These are phyloP conservation scores for Tor tambroides DNA, from an alignment of 2,113 vertebrate genomes.

Conservation along the genomic window DNA sequence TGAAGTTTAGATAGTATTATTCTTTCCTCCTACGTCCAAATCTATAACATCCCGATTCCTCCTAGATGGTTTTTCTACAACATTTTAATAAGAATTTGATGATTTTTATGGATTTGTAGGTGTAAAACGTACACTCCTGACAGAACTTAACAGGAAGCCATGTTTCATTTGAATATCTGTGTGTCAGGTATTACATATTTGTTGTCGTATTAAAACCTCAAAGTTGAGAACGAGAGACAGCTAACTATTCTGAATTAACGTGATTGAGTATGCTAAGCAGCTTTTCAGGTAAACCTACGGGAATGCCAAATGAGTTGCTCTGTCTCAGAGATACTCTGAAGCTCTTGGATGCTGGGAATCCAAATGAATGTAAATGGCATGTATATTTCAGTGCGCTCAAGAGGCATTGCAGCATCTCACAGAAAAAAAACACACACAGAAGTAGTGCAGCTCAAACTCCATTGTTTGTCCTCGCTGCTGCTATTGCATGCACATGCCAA, in stretches of 20 bases:
- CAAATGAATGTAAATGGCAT: slow-evolving; percentile 65
- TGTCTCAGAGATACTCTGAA: slow-evolving; percentile 73
- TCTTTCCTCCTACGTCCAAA: slow-evolving; percentile 75
- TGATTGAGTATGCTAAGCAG: slow-evolving; percentile 74
- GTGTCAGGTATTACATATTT: slow-evolving; percentile 27
- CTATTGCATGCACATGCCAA: neutral
- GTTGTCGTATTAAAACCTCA: slow-evolving; percentile 12
- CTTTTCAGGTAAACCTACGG: slow-evolving; percentile 74
- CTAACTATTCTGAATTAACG: slow-evolving; percentile 68
- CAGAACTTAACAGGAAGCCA: neutral
- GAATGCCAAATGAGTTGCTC: slow-evolving; percentile 65
- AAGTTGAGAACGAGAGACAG: neutral
- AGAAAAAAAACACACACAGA: neutral
- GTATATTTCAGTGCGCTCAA: slow-evolving; percentile 40
- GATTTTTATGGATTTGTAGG: neutral
- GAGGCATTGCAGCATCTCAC: neutral
- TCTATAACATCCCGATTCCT: slow-evolving; percentile 66
- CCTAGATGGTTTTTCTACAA: neutral
- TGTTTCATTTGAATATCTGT: slow-evolving; percentile 6
- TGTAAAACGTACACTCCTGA: neutral
- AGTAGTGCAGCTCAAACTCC: neutral
- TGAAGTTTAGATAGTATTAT: slow-evolving; percentile 73
- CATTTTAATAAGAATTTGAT: slow-evolving; percentile 2
- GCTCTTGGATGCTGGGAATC: slow-evolving; percentile 64
- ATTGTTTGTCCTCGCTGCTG: neutral